These are phyloP conservation scores for Ploceus nigricollis DNA, from an alignment of 2,113 vertebrate genomes.

Conservation along the genomic window DNA sequence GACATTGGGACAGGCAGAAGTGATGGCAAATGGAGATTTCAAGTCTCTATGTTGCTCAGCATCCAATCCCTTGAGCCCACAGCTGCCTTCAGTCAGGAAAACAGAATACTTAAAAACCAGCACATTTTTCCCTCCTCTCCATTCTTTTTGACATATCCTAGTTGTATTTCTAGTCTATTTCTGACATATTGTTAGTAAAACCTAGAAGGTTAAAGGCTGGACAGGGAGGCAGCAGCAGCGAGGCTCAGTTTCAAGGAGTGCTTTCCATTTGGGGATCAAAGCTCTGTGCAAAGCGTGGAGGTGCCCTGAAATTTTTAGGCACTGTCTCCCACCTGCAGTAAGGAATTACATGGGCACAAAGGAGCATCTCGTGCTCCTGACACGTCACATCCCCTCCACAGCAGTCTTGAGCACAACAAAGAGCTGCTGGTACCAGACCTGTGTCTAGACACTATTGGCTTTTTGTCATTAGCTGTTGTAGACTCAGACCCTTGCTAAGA, in stretches of 20 bases:
- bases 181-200: background rate
- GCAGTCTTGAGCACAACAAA: background rate
- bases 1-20: background rate
- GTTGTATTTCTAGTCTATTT: background rate
- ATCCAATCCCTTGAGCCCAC: background rate
- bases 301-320: background rate
- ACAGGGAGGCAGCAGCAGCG: background rate
- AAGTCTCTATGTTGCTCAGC: background rate
- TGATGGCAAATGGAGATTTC: background rate
- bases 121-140: background rate
- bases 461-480: background rate
- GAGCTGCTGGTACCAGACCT: background rate
- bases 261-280: background rate
- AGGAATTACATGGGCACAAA: background rate
- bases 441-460: background rate
- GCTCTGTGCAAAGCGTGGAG: background rate
- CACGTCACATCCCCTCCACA: rapidly evolving
- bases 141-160: background rate
- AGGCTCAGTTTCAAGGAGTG: background rate
- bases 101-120: background rate
- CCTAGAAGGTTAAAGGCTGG: background rate
- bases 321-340: background rate
- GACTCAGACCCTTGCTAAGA: background rate
- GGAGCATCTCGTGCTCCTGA: background rate
- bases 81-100: background rate